phyloP scores from a whole-genome alignment of 2,888 invertebrate species.

The Latrodectus elegans region DNA sequence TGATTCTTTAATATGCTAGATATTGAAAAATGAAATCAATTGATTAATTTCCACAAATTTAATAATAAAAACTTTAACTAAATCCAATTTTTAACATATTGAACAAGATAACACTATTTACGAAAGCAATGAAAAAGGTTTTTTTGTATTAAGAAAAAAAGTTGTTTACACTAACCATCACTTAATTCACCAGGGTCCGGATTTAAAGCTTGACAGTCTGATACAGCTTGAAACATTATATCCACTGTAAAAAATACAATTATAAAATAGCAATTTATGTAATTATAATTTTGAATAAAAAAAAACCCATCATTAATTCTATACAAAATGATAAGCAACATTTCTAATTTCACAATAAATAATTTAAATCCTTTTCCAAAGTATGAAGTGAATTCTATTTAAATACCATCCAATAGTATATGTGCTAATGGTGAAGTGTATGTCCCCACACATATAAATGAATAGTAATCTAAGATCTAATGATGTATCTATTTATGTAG shows the following conservation, averaged over 20 bases:
- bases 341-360: background rate
- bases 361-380: too few species aligned
- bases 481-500: too few species aligned
- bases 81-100: background rate
- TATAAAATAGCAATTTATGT: too few species aligned
- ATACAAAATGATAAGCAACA: background rate
- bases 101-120: background rate
- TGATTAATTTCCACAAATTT: too few species aligned
- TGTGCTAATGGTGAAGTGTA: too few species aligned
- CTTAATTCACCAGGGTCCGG: conserved; percentile 80
- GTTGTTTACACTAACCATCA: conserved; percentile 72
- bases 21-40: too few species aligned
- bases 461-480: too few species aligned
- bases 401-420: too few species aligned
- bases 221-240: conserved; percentile 84
- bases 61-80: background rate
- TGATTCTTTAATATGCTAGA: too few species aligned
- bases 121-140: background rate
- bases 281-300: background rate
- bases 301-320: background rate
- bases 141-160: background rate
- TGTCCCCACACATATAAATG: too few species aligned
- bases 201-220: conserved; percentile 85
- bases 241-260: conserved; percentile 76
- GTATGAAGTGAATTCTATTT: too few species aligned